Evolutionary conservation across 2,113 vertebrate genomes (phyloP).

Genomic region (Dermatemys mawii): DNA sequence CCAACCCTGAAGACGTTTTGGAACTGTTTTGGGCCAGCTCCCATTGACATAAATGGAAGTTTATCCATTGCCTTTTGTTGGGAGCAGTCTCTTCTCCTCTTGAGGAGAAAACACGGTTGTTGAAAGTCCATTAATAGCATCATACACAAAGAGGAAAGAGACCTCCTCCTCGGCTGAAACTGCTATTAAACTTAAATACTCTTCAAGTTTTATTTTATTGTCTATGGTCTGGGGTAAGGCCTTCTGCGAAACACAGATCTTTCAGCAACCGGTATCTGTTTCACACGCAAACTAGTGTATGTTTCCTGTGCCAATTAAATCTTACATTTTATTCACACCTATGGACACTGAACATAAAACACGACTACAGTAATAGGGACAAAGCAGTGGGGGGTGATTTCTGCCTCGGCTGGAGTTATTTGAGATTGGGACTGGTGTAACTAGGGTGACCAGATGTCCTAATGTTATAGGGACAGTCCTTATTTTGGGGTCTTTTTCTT

Average conservation of each 20-base stretch:
- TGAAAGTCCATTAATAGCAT: background rate
- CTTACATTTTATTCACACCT: constrained; percentile 12
- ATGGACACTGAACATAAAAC: background rate
- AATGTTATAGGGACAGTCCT: too few species aligned
- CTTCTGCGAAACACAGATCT: background rate
- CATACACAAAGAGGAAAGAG: background rate
- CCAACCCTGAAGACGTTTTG: background rate
- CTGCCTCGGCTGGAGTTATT: background rate
- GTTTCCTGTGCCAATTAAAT: background rate
- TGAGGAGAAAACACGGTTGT: background rate
- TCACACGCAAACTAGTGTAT: background rate
- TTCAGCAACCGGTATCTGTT: background rate
- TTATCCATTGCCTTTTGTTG: background rate
- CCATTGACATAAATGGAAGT: too few species aligned
- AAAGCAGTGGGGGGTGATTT: background rate
- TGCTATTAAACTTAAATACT: background rate
- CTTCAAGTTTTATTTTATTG: background rate
- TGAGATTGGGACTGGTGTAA: background rate
- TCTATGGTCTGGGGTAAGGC: background rate
- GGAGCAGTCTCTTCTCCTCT: background rate
- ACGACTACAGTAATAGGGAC: background rate
- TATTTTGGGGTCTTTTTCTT: too few species aligned
- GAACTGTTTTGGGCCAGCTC: background rate
- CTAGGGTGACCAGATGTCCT: too few species aligned
- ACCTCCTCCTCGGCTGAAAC: background rate